Base-by-base conservation (phyloP, 2,888 invertebrate species). In the Lithophane socia region DNA sequence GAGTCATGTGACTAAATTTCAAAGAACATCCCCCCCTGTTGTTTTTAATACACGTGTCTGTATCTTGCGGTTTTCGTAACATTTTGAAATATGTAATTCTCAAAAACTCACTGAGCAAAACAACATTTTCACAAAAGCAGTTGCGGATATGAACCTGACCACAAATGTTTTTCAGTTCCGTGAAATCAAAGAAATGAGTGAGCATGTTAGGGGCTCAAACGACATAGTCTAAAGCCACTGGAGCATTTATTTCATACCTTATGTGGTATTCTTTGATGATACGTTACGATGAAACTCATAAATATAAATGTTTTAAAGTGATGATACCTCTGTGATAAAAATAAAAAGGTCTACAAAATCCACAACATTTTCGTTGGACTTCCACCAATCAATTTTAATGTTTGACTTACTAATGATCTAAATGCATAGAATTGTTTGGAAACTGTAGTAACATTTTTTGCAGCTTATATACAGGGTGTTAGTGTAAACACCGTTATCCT, bases 181-280 rank as follows among this genome's bases (percentile, higher is more conserved):
- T 54, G 42, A 70, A 67, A 77, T 81, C 82, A 81, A 77, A 81
- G 69, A 67, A 52, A 71, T 47, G 21, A 68, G 52, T 61, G 44
- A 63, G 13, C 29, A 56, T 63, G 37, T 64, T 49, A 21, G 44
- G n/a, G 58, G 77, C 54, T 52, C 60, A 67, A 24, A n/a, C 18
- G 54, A n/a, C 60, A 37, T 44, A 56, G 65, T 82, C 37, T 56
- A 52, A 61, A 66, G 13, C 37, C 52, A 66, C 52, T 70, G 73
- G 61, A 61, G 77, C 69, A 37, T 61, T 73, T 63, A 69, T 60
- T 68, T 72, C 18, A 56, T 58, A 58, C 54, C 1, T 49, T 29
- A 47, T 68, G 52, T 64, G 49, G 29, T 71, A 71, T 70, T 78
- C 67, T 78, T 82, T 82, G 78, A 77, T 77, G 42, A 64, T 29